Percentiles rank a stretch among this genome's conserved stretches.
Conservation (phyloP, 2,113 vertebrate genomes). For the Nibea coibor region DNA sequence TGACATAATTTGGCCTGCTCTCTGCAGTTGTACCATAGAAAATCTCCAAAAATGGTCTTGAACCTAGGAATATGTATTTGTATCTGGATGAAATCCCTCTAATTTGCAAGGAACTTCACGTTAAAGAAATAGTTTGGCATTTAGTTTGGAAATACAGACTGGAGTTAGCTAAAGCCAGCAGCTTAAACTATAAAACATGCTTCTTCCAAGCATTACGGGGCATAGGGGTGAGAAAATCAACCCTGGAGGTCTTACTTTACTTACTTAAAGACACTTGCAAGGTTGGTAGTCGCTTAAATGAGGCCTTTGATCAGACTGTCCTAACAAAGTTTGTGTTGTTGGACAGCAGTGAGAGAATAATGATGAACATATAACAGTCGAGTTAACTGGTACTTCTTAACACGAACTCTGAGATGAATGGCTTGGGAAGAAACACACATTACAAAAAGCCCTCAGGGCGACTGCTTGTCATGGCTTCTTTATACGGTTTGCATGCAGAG, state of each 20-base stretch:
- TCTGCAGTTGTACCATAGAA: not conserved
- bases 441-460: not conserved
- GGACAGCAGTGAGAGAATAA: not conserved
- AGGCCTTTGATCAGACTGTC: not conserved
- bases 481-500: slow-evolving; percentile 17
- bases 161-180: not conserved
- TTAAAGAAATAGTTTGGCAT: not conserved
- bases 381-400: not conserved
- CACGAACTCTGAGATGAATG: not conserved
- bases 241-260: no score
- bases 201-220: not conserved
- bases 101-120: not conserved
- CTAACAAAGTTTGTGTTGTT: not conserved
- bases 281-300: not conserved
- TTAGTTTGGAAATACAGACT: not conserved
- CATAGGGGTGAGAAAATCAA: not conserved
- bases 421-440: not conserved
- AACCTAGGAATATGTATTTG: not conserved
- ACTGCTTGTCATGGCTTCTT: not conserved
- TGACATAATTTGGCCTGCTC: not conserved
- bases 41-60: slow-evolving; percentile 18
- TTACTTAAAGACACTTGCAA: not conserved
- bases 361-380: not conserved
- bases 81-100: not conserved
- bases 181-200: not conserved